phyloP scores from a whole-genome alignment of 1,140 invertebrate genomes.

The Drosophila sproati region DNA sequence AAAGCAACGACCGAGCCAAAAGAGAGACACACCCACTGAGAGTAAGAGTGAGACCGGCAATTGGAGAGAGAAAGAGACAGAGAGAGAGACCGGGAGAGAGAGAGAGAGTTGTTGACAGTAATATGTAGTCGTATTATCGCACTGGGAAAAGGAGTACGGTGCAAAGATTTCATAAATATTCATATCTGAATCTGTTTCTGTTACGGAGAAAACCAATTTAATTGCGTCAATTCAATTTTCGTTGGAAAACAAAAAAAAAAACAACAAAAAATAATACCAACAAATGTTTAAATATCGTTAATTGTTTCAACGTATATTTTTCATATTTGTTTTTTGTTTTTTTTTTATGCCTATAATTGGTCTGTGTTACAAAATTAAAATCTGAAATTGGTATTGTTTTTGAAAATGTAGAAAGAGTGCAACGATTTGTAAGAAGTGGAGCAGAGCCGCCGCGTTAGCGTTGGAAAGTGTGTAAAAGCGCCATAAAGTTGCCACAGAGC shows the following conservation, averaged over 20 bases:
- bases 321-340: neutral
- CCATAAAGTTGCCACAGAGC: conserved; percentile 6
- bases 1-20: conserved; percentile 45
- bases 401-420: neutral
- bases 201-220: conserved; percentile 29
- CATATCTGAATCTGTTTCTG: conserved; percentile 6
- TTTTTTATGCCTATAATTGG: conserved; percentile 4
- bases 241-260: neutral
- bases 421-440: neutral
- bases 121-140: neutral
- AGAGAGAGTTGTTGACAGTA: neutral
- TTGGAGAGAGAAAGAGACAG: neutral
- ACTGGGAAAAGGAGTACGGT: conserved; percentile 18
- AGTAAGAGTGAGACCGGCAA: neutral
- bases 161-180: conserved; percentile 53
- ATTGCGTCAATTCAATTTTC: conserved; percentile 16
- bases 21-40: neutral
- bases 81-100: neutral
- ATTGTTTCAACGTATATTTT: neutral
- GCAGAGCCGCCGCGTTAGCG: neutral
- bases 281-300: conserved; percentile 4
- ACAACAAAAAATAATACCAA: neutral
- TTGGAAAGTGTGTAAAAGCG: conserved; percentile 9
- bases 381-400: conserved; percentile 8
- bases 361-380: conserved; percentile 1